Conservation (phyloP, 2,113 vertebrate species). For the Chionis minor region DNA sequence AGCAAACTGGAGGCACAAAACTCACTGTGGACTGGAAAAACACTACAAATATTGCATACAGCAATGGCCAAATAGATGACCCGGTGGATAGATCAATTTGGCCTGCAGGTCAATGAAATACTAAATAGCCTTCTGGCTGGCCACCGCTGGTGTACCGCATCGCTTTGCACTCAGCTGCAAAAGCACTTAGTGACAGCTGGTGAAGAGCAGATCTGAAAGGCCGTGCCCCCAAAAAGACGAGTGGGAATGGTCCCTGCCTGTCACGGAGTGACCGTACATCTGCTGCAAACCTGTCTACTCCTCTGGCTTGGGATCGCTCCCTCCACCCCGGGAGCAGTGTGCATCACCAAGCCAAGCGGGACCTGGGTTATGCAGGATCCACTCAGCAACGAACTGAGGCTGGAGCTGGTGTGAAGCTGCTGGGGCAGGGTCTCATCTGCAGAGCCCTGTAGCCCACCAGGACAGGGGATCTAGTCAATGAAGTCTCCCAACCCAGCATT, state of each 20-base stretch:
- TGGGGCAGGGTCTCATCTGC: neutral
- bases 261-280: no score
- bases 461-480: neutral
- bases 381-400: neutral
- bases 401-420: neutral
- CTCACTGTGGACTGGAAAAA: neutral
- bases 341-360: neutral
- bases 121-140: neutral
- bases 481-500: neutral
- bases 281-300: neutral
- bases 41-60: neutral
- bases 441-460: neutral
- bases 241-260: neutral
- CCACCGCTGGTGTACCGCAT: accelerated
- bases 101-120: neutral
- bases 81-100: neutral
- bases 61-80: neutral
- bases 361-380: neutral
- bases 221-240: neutral
- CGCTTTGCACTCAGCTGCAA: neutral
- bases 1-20: neutral
- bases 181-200: neutral
- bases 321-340: accelerated
- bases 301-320: neutral
- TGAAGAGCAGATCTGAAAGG: neutral